Evolutionary conservation across 2,888 invertebrate species (phyloP).

Genomic region (Agrochola macilenta): DNA sequence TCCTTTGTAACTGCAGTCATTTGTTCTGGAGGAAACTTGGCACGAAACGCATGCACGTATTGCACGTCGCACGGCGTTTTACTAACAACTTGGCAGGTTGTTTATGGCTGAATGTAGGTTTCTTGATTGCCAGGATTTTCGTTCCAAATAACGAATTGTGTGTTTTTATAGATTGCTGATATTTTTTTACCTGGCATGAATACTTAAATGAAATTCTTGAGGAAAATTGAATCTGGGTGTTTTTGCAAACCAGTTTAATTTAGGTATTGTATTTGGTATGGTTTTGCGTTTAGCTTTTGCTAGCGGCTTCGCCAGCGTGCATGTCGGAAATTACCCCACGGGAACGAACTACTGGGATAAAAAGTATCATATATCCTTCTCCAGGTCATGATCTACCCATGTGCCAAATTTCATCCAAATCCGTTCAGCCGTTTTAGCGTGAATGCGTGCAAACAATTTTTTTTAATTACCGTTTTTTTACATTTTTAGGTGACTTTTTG

Average conservation of each 20-base stretch:
- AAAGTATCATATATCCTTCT: too few species aligned
- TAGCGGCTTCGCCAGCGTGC: too few species aligned
- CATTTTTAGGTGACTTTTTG: too few species aligned
- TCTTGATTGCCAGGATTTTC: constrained; percentile 35
- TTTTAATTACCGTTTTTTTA: too few species aligned
- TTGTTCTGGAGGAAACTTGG: constrained; percentile 44
- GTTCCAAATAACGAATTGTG: constrained; percentile 3
- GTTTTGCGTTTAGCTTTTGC: too few species aligned
- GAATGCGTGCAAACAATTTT: too few species aligned
- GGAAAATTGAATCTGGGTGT: neutral
- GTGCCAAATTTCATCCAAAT: too few species aligned
- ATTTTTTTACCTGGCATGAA: neutral
- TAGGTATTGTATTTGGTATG: too few species aligned
- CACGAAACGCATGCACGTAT: constrained; percentile 33
- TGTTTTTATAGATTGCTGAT: neutral
- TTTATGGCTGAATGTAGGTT: constrained; percentile 3
- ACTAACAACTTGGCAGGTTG: constrained; percentile 40
- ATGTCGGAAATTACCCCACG: too few species aligned
- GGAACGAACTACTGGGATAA: too few species aligned
- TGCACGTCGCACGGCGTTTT: constrained; percentile 26
- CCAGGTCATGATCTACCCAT: too few species aligned
- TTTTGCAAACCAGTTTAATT: neutral
- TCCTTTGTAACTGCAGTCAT: constrained; percentile 29
- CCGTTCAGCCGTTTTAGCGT: too few species aligned
- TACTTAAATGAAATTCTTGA: neutral